Evolutionary conservation across 2,113 vertebrate species (phyloP).

Genomic region (Lanius collurio): DNA sequence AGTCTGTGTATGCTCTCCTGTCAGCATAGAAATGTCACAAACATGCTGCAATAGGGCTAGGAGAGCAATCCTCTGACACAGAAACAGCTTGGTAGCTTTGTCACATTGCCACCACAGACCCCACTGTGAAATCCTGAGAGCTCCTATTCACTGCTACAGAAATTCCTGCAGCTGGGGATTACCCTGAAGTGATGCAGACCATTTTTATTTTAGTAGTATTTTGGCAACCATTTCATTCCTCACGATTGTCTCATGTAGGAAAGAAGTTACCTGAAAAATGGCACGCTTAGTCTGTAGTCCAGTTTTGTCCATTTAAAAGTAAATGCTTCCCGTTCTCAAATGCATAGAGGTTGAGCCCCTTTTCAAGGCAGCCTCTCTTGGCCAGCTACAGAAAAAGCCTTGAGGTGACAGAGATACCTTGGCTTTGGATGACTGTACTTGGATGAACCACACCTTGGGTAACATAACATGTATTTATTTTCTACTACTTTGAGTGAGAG

Average conservation of each 20-base stretch:
- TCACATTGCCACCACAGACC: background rate
- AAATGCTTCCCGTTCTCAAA: background rate
- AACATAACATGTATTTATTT: background rate
- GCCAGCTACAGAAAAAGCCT: background rate
- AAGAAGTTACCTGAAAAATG: background rate
- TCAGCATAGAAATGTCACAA: background rate
- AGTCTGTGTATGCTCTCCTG: background rate
- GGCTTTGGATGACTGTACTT: background rate
- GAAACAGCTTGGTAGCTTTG: background rate
- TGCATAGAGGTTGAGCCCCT: background rate
- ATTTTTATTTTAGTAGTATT: background rate
- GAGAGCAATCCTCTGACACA: background rate
- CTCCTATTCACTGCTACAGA: background rate
- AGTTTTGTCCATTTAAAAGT: background rate
- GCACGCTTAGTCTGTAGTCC: background rate
- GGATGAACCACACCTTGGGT: background rate
- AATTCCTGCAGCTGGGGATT: background rate
- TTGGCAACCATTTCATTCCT: background rate
- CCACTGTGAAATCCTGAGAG: background rate
- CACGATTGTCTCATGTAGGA: background rate
- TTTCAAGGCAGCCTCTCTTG: background rate
- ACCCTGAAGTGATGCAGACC: background rate
- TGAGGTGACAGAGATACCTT: background rate
- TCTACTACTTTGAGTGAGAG: background rate
- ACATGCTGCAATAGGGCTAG: background rate